Evolutionary conservation across 2,888 invertebrate genomes (phyloP), one percentile per base, ranked within the genome.

Genomic region (Acanthosepion esculentum): DNA sequence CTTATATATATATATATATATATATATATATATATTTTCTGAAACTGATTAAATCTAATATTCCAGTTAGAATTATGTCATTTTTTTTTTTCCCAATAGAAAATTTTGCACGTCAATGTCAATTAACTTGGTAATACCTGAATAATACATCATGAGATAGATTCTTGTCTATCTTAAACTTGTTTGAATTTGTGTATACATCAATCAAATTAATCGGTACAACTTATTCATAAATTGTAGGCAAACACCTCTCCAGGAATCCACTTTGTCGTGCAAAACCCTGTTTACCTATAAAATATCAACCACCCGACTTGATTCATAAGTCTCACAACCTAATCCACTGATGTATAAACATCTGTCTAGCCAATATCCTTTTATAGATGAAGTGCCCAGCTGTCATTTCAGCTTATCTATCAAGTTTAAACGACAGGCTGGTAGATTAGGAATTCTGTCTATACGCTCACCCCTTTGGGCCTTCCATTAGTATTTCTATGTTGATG

Each of bases 271-370:
- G n/a, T 29, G 15, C 12, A n/a, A n/a, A 78, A 78, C 78, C 78
- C 78, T 78, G 78, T 78, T 78, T 78, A 78, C 78, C 78, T 78
- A 29, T 29, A n/a, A 78, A 78, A 78, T n/a, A 78, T 78, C 78
- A 78, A n/a, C 78, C n/a, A n/a, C n/a, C 10, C n/a, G 78, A 78
- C n/a, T 78, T 78, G n/a, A 78, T 78, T 78, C n/a, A n/a, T 78
- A 78, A n/a, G 78, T 78, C n/a, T n/a, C n/a, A 4, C n/a, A 78
- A 78, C n/a, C 12, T n/a, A 78, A 78, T 78, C 78, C 78, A 78
- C 1, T 15, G 78, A 29, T n/a, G n/a, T 78, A 78, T 78, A 78
- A 78, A 78, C 78, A 78, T 78, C 78, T 78, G 78, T 78, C 78
- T 78, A 15, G 78, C n/a, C 78, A 78, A 78, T 78, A n/a, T 78